phyloP scores from a whole-genome alignment of 1,140 invertebrate species.

The Drosophila hydei region DNA sequence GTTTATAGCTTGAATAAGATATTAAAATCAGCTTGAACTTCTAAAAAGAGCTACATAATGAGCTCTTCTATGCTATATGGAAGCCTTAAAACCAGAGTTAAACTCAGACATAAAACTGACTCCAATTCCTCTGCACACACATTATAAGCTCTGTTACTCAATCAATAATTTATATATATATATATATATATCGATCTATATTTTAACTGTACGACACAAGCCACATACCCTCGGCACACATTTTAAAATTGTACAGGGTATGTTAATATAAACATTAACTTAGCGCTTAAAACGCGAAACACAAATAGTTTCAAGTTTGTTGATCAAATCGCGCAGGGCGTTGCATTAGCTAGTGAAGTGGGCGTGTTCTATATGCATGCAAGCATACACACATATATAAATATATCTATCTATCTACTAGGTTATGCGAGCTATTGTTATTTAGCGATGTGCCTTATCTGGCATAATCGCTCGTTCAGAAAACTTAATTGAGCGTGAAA shows the following conservation, averaged over 20 bases:
- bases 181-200: no score
- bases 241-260: neutral
- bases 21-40: no score
- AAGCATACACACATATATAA: no score
- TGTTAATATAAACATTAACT: slow-evolving; percentile 17
- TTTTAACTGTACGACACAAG: no score
- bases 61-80: no score
- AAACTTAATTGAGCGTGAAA: slow-evolving; percentile 74
- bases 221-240: neutral
- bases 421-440: slow-evolving; percentile 31
- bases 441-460: slow-evolving; percentile 41
- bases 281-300: slow-evolving; percentile 39
- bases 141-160: no score
- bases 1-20: no score
- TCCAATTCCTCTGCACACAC: no score
- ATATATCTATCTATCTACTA: neutral
- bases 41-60: no score
- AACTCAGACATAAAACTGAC: no score
- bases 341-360: slow-evolving; percentile 9
- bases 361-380: neutral
- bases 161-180: no score
- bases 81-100: no score
- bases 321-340: slow-evolving; percentile 56
- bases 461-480: slow-evolving; percentile 57
- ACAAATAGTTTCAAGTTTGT: slow-evolving; percentile 62